These are phyloP conservation scores for Nemotelus pantherinus DNA, from an alignment of 2,888 invertebrate genomes.

Conservation along the genomic window DNA sequence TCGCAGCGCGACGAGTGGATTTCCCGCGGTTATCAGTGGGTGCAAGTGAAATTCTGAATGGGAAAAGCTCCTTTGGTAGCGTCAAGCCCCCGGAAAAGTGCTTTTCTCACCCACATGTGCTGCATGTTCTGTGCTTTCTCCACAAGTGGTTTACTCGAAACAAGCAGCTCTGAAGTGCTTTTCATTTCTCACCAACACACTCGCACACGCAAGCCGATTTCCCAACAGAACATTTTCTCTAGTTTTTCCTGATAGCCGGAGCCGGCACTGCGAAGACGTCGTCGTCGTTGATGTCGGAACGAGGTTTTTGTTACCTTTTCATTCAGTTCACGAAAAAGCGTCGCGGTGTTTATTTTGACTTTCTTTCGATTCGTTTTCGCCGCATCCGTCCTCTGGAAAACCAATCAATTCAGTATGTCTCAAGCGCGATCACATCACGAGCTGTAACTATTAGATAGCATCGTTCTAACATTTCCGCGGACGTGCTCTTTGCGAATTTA, in stretches of 20 bases:
- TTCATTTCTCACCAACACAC: constrained; percentile 31
- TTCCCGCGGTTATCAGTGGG: constrained; percentile 28
- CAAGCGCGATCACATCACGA: constrained; percentile 16
- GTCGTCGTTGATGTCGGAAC: constrained; percentile 23
- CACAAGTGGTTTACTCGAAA: neutral
- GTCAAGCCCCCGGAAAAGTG: constrained; percentile 30
- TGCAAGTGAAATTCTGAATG: constrained; percentile 32
- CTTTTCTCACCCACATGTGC: constrained; percentile 27
- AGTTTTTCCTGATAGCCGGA: constrained; percentile 8
- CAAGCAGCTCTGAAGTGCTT: neutral
- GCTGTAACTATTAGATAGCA: neutral
- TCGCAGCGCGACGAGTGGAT: constrained; percentile 33
- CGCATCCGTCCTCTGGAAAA: constrained; percentile 27
- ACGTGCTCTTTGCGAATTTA: no score
- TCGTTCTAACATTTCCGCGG: no score
- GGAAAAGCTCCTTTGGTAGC: constrained; percentile 26
- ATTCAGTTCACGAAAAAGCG: constrained; percentile 49
- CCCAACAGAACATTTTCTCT: constrained; percentile 32
- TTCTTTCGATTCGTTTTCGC: constrained; percentile 23
- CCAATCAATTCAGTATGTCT: neutral
- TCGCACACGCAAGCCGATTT: neutral
- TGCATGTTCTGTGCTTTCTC: neutral
- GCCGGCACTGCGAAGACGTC: constrained; percentile 30
- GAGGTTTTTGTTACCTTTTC: constrained; percentile 46
- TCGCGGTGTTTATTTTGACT: constrained; percentile 48